Percentiles rank a stretch among this genome's conserved stretches.
These are phyloP conservation scores for Eupithecia pulchellata DNA, from an alignment of 2,888 invertebrate species.

Conservation along the genomic window DNA sequence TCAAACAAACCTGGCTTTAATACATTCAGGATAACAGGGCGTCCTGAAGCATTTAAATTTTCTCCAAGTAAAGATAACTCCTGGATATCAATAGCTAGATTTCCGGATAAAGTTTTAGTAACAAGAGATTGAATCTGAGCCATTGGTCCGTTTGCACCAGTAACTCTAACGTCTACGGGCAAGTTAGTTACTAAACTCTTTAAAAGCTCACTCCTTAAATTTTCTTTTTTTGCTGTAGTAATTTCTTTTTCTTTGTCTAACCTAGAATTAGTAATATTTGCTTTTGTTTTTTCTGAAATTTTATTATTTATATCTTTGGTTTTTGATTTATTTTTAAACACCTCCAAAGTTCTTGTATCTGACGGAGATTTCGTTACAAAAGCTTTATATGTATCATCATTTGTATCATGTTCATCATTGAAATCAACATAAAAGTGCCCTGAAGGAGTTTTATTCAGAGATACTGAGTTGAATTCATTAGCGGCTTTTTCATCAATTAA, in stretches of 20 bases:
- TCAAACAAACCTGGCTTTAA: slow-evolving; percentile 45
- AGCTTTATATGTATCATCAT: slow-evolving; percentile 40
- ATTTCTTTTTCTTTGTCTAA: not conserved
- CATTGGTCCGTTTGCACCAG: slow-evolving; percentile 42
- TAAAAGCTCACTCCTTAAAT: slow-evolving; percentile 29
- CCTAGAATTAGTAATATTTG: not conserved
- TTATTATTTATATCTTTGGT: slow-evolving; percentile 17
- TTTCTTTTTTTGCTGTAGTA: not conserved
- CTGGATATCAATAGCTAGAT: slow-evolving; percentile 49
- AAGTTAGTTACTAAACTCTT: slow-evolving; percentile 28
- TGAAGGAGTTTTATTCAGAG: slow-evolving; percentile 51
- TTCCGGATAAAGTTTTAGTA: slow-evolving; percentile 51
- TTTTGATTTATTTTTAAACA: slow-evolving; percentile 46
- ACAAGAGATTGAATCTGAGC: slow-evolving; percentile 45
- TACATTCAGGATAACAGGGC: slow-evolving; percentile 48
- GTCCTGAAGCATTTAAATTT: slow-evolving; percentile 41
- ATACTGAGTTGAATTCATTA: slow-evolving; percentile 41
- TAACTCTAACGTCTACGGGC: slow-evolving; percentile 42
- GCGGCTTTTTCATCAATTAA: slow-evolving; percentile 52
- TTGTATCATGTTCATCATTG: slow-evolving; percentile 35
- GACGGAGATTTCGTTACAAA: slow-evolving; percentile 48
- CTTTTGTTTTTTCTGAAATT: slow-evolving; percentile 12
- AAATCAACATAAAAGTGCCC: slow-evolving; percentile 53
- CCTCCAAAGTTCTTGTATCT: slow-evolving; percentile 50
- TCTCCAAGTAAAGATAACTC: slow-evolving; percentile 41